These are phyloP conservation scores for Mionectes macconnelli DNA, from an alignment of 2,113 vertebrate species.

Conservation along the genomic window DNA sequence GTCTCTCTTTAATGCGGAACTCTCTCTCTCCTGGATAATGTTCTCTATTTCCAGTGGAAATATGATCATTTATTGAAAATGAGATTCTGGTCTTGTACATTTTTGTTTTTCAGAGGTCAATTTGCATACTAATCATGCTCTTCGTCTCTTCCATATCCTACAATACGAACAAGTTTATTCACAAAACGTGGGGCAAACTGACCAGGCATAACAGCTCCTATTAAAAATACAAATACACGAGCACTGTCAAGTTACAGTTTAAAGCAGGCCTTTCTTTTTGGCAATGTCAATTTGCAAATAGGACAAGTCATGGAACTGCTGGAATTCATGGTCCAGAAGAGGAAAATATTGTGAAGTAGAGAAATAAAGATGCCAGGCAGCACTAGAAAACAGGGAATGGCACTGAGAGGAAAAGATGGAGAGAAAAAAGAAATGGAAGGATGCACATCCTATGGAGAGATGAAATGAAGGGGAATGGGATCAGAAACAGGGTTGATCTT, in stretches of 20 bases:
- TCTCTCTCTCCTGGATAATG: background rate
- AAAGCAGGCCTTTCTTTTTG: background rate
- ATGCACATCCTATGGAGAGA: background rate
- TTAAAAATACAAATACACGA: background rate
- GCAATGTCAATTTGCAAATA: background rate
- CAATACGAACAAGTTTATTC: background rate
- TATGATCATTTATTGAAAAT: background rate
- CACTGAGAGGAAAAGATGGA: background rate
- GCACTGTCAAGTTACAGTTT: background rate
- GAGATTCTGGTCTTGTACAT: background rate
- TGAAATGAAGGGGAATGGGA: background rate
- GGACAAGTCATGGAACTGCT: background rate
- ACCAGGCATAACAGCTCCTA: background rate
- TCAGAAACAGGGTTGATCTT: background rate
- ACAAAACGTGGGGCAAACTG: background rate
- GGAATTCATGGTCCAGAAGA: background rate
- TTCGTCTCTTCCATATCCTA: background rate
- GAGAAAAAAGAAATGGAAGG: background rate
- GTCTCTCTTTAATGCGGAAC: background rate
- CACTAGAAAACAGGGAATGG: background rate
- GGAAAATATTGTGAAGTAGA: background rate
- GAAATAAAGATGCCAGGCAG: background rate
- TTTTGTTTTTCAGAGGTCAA: background rate
- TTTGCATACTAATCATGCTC: background rate
- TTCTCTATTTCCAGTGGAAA: slow-evolving; percentile 14